Evolutionary conservation across 2,113 vertebrate genomes (phyloP), one percentile per base, ranked within the genome.

Genomic region (Myxocyprinus asiaticus): DNA sequence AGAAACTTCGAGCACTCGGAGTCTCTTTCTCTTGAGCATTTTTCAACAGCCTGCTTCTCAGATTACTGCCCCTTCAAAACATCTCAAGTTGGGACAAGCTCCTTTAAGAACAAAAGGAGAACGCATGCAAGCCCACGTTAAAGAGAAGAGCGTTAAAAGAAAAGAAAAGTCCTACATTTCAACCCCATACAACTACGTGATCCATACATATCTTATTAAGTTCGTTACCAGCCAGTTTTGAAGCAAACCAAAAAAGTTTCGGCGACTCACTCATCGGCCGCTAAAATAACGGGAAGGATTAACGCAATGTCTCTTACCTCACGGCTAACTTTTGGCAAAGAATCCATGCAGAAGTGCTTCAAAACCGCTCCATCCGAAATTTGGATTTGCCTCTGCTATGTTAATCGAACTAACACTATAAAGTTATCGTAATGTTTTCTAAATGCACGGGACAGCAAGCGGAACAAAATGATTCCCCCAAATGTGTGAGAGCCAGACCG

Each of bases 1-100:
- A n/a, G 7, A 14, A 33, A 33, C 22, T 1, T 22, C 14, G 11
- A 70, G 14, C 12, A 11, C 33, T 22, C 42, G 43, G 12, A 14
- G 8, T 61, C 73, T 81, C 55, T 78, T 65, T 2, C 15, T 43
- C 50, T 53, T 0, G 50, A 48, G 58, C 4, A 62, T 74, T 50
- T 62, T 33, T 33, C 43, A 72, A 4, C 68, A 33, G 42, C 3
- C 50, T 10, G n/a, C 56, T 33, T 58, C 78, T 78, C 43, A 17
- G 6, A 10, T 84, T 70, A 44, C 82, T 80, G 67, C 59, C 50
- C 71, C 78, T 75, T 73, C 6, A 78, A 76, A 87, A 71, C 73
- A 75, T 76, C 12, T 78, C 82, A 82, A 67, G 87, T 82, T 4
- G 2, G 45, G 79, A 76, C 84, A 88, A 70, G 81, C n/a, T 85